These are phyloP conservation scores for Anas bernieri DNA, from an alignment of 2,797 vertebrate genomes.

Conservation along the genomic window DNA sequence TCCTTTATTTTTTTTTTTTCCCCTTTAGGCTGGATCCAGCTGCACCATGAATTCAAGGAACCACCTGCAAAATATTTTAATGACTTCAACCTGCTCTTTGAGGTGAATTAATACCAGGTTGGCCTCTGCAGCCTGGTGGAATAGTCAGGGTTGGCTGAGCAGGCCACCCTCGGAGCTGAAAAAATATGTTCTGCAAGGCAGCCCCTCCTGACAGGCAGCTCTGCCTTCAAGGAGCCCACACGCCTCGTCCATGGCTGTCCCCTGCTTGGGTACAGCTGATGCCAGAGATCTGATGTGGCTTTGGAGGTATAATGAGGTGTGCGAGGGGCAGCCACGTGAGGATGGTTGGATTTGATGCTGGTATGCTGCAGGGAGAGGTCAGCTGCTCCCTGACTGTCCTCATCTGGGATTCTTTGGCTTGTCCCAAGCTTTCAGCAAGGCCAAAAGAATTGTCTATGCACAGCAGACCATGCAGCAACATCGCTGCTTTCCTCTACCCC, in stretches of 20 bases:
- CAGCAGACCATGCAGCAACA: not conserved
- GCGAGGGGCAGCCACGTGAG: not conserved
- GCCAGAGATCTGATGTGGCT: not conserved
- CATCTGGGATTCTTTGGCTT: not conserved
- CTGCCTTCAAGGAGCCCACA: not conserved
- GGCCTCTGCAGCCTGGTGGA: not conserved
- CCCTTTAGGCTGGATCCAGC: conserved; percentile 53
- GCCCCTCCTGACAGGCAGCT: not conserved
- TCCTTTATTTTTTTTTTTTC: too few relatives aligned
- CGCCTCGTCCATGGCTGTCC: not conserved
- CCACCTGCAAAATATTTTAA: conserved; percentile 72
- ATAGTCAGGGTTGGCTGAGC: conserved; percentile 5
- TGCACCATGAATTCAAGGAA: conserved; percentile 66
- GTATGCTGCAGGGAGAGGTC: not conserved
- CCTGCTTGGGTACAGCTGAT: not conserved
- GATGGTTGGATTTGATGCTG: not conserved
- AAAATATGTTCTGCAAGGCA: conserved; percentile 20
- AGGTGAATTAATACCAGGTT: conserved; percentile 63
- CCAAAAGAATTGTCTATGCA: not conserved
- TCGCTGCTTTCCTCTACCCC: not conserved
- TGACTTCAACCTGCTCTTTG: conserved; percentile 65
- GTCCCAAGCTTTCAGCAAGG: not conserved
- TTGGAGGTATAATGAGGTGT: not conserved
- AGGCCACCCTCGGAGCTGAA: conserved; percentile 42
- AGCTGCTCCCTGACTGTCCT: not conserved